phyloP scores from a whole-genome alignment of 2,113 vertebrate species.

The Trichechus manatus region DNA sequence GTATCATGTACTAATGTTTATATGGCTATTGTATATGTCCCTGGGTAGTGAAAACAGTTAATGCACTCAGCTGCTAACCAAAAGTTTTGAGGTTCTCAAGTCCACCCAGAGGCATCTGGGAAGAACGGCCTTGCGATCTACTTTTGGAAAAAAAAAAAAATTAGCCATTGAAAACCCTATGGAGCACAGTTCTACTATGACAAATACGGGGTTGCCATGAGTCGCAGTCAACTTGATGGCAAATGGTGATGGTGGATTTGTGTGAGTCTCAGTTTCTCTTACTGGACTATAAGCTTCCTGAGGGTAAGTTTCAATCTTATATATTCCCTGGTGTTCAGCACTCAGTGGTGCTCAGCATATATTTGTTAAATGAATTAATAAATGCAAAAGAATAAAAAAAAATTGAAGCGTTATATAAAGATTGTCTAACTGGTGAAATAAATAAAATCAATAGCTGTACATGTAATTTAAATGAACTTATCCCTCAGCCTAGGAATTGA shows the following conservation, averaged over 20 bases:
- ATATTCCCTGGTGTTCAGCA: neutral
- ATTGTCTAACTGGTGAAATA: neutral
- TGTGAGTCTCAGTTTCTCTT: neutral
- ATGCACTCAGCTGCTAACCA: neutral
- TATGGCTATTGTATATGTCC: neutral
- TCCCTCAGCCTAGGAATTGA: neutral
- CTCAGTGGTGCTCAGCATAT: neutral
- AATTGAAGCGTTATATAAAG: constrained; percentile 16
- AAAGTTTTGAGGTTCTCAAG: neutral
- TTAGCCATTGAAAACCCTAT: neutral
- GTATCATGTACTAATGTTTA: neutral
- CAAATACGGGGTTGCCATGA: neutral
- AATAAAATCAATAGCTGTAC: constrained; percentile 29
- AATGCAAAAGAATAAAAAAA: neutral
- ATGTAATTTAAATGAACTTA: constrained; percentile 19
- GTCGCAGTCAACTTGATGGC: too few relatives aligned
- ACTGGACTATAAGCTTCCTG: neutral
- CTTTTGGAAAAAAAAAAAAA: neutral
- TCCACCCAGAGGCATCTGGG: neutral
- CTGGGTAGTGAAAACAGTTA: neutral
- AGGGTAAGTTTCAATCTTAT: neutral
- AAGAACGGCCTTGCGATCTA: neutral
- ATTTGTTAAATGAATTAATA: constrained; percentile 8
- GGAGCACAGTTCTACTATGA: neutral
- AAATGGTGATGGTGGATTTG: neutral